Evolutionary conservation across 2,888 invertebrate genomes (phyloP).

Genomic region (Lathronympha strigana): DNA sequence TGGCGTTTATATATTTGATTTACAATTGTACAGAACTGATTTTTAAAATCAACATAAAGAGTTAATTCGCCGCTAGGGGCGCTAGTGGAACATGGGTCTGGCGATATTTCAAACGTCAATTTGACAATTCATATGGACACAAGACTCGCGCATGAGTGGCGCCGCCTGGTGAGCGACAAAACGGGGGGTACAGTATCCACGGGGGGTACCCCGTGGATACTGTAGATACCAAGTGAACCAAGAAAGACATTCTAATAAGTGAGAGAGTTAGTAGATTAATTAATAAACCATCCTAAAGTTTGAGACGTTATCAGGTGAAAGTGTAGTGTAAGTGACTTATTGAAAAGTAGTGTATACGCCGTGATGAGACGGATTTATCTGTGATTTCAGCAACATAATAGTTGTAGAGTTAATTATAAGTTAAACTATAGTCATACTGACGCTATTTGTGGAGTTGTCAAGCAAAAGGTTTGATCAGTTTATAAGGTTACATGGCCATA

Average conservation of each 20-base stretch:
- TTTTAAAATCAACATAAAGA: too few relatives aligned
- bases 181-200: too few relatives aligned
- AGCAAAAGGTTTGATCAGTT: not conserved
- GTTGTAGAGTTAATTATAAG: conserved; percentile 35
- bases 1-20: too few relatives aligned
- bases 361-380: conserved; percentile 32
- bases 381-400: conserved; percentile 37
- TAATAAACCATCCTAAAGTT: conserved; percentile 71
- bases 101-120: too few relatives aligned
- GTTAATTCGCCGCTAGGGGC: too few relatives aligned
- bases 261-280: conserved; percentile 68
- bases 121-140: too few relatives aligned
- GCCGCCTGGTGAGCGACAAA: too few relatives aligned
- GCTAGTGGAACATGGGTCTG: too few relatives aligned
- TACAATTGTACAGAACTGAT: too few relatives aligned
- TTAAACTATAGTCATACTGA: conserved; percentile 14
- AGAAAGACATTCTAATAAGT: conserved; percentile 60
- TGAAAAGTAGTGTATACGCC: conserved; percentile 30
- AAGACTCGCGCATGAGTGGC: too few relatives aligned
- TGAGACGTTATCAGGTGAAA: conserved; percentile 1
- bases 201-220: too few relatives aligned
- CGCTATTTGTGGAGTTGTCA: not conserved
- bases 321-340: conserved; percentile 20
- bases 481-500: too few relatives aligned
- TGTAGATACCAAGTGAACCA: not conserved